Evolutionary conservation across 2,797 vertebrate genomes (phyloP).

Genomic region (Brachymystax lenok): DNA sequence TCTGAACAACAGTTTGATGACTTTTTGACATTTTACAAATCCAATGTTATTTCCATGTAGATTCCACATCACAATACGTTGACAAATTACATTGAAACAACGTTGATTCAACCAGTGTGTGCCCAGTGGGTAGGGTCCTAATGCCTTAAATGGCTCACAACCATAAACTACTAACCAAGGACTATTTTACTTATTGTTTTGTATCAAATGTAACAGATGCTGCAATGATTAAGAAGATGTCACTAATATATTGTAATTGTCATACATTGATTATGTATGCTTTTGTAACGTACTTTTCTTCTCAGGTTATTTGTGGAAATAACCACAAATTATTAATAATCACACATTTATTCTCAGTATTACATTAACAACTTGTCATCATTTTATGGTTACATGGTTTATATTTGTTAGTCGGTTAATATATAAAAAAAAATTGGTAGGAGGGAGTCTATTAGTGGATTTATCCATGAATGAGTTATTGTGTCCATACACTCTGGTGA

Average conservation of each 20-base stretch:
- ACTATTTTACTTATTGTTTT: background rate
- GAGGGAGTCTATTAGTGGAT: background rate
- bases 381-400: slow-evolving; percentile 8
- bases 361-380: slow-evolving; percentile 23
- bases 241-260: background rate
- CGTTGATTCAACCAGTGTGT: too few species aligned
- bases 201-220: background rate
- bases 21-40: too few species aligned
- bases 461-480: background rate
- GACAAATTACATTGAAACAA: too few species aligned
- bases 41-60: too few species aligned
- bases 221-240: background rate
- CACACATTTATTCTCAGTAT: slow-evolving; percentile 34
- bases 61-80: too few species aligned
- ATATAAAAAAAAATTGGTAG: too few species aligned
- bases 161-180: background rate
- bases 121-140: slow-evolving; percentile 13
- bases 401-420: slow-evolving; percentile 19
- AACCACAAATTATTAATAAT: background rate
- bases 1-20: too few species aligned
- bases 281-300: slow-evolving; percentile 2
- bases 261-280: background rate
- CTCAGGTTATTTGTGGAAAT: slow-evolving; percentile 40
- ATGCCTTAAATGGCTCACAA: slow-evolving; percentile 23
- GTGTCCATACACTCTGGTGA: slow-evolving; percentile 4